These are phyloP conservation scores for Chelonia mydas DNA, from an alignment of 2,797 vertebrate genomes.

Conservation along the genomic window DNA sequence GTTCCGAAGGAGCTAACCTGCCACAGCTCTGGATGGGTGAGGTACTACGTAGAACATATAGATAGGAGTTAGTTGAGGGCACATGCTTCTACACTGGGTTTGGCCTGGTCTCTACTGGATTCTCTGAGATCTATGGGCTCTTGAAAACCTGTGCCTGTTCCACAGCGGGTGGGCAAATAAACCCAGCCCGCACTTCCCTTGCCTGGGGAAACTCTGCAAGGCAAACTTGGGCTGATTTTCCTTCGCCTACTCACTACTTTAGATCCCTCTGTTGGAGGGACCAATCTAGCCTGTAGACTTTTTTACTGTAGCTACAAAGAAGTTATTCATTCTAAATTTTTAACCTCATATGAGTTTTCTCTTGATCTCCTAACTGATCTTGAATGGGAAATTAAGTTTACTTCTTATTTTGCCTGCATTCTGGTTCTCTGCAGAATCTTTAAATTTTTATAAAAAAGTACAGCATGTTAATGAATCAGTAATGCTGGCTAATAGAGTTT, in stretches of 20 bases:
- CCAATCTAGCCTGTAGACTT: neutral
- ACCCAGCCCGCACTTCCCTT: neutral
- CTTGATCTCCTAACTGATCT: constrained; percentile 48
- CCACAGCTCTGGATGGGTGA: neutral
- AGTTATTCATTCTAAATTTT: neutral
- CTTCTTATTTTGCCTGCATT: neutral
- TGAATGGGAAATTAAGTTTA: constrained; percentile 54
- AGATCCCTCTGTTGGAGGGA: neutral
- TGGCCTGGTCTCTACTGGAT: neutral
- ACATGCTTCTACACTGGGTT: neutral
- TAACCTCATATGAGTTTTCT: neutral
- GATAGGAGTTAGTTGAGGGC: no score
- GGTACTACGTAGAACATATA: neutral
- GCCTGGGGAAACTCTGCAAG: neutral
- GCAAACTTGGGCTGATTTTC: neutral
- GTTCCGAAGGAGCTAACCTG: neutral
- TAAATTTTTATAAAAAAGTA: constrained; percentile 5
- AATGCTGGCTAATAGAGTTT: neutral
- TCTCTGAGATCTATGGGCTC: neutral
- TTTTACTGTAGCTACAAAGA: neutral
- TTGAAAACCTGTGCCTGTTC: neutral
- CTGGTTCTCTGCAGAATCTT: neutral
- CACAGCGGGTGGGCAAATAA: neutral
- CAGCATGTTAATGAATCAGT: neutral
- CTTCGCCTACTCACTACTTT: neutral